A percentile compares a stretch with the other conserved stretches of the same genome.
These are phyloP conservation scores for Gavialis gangeticus DNA, from an alignment of 2,113 vertebrate genomes.

Conservation along the genomic window DNA sequence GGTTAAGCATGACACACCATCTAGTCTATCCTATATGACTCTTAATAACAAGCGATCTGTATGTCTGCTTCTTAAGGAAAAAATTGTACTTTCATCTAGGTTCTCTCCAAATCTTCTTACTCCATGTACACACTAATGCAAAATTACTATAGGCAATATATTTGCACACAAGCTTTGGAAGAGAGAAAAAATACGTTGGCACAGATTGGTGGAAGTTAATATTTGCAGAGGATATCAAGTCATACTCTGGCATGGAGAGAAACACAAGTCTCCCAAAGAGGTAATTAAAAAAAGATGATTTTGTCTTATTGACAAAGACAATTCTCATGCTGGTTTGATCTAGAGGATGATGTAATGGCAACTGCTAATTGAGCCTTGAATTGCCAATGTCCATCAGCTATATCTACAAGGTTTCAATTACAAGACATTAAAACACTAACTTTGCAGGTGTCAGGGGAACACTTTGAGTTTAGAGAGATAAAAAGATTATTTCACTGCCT, in stretches of 20 bases:
- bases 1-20: not conserved
- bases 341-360: not conserved
- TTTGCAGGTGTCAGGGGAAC: not conserved
- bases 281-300: not conserved
- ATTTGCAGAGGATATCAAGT: not conserved
- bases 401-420: not conserved
- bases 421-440: not conserved
- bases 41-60: not conserved
- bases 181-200: not conserved
- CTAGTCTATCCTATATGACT: not conserved
- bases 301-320: not conserved
- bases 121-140: too few relatives aligned
- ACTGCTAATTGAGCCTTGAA: not conserved
- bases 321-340: not conserved
- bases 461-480: not conserved
- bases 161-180: too few relatives aligned
- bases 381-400: fast-evolving
- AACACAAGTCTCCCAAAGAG: not conserved
- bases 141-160: too few relatives aligned
- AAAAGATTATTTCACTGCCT: not conserved
- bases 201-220: not conserved
- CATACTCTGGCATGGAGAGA: not conserved
- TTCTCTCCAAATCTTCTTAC: too few relatives aligned
- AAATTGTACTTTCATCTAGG: too few relatives aligned
- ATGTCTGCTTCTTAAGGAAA: too few relatives aligned